Evolutionary conservation across 2,113 vertebrate genomes (phyloP), one percentile per base, ranked within the genome.

Genomic region (Microcebus tavaratra): DNA sequence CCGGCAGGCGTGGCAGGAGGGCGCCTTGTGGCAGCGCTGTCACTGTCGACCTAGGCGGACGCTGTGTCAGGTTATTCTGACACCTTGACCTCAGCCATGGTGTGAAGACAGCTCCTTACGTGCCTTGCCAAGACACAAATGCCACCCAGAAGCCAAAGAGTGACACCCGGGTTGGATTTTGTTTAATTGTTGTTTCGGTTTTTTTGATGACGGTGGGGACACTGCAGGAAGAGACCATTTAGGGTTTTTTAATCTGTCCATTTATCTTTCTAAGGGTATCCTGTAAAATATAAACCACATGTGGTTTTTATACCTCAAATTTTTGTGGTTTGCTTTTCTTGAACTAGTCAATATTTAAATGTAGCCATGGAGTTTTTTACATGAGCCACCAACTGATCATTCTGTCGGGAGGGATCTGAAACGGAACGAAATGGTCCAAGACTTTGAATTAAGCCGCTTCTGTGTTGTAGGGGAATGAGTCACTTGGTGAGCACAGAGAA

Each of bases 291-390:
- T 21, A 80, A 95, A 75, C 42, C 88, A 87, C 31, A 17, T 80
- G 73, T 91, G 63, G 65, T 76, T 97, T 92, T 97, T 94, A 88
- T 70, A 83, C 50, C 57, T 89, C 57, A 67, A 10, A 7, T 96
- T 73, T 78, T 84, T 68, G 93, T 87, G 85, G 87, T 93, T 93
- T 97, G 53, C 83, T 94, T 4, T 95, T 94, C 79, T 80, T 68
- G 84, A 88, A 81, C 34, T 78, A 80, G 82, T 91, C 93, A 93
- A 81, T 97, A 96, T 97, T 97, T 95, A 88, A 97, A 93, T 87
- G 87, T 97, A 91, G 96, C 53, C 94, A 93, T 95, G 96, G 96
- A 87, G 93, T 75, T 89, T 96, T 94, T 93, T 42, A 87, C 87
- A 70, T 72, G 80, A 92, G 84, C 65, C 76, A 90, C 45, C 80